Percentiles rank a stretch among this genome's conserved stretches.
phyloP scores from a whole-genome alignment of 2,113 vertebrate species.

The Saimiri boliviensis region DNA sequence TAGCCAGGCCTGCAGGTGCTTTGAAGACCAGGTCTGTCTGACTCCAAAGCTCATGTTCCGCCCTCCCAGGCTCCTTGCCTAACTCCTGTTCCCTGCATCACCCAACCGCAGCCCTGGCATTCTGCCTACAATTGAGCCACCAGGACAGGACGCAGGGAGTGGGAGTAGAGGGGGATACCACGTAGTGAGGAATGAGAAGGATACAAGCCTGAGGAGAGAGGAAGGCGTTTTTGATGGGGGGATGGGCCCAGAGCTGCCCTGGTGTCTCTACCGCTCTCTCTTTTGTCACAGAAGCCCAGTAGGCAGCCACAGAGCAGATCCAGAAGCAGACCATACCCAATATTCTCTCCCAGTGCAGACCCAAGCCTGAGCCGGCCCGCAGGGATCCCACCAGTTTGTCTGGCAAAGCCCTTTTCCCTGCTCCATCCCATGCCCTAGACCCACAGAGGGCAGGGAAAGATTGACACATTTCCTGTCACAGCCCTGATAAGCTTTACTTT shows the following conservation, averaged over 20 bases:
- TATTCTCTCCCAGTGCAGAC: neutral
- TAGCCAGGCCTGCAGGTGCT: neutral
- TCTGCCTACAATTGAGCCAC: neutral
- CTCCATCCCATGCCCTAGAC: neutral
- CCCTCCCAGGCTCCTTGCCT: neutral
- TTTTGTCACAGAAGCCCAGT: neutral
- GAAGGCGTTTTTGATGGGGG: no score
- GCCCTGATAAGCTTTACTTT: neutral
- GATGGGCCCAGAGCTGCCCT: neutral
- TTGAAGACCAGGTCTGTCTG: neutral
- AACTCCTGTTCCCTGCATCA: neutral
- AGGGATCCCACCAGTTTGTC: neutral
- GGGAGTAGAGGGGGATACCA: neutral
- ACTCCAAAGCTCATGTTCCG: neutral
- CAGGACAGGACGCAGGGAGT: neutral
- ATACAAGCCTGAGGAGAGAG: neutral
- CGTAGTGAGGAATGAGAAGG: neutral
- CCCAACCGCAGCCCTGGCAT: neutral
- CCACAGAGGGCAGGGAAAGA: neutral
- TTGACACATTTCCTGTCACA: neutral
- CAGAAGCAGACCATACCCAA: neutral
- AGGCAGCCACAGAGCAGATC: neutral
- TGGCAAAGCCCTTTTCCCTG: neutral
- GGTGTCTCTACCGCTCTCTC: slow-evolving; percentile 87
- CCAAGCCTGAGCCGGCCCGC: neutral